These are phyloP conservation scores for Drosophila azteca DNA, from an alignment of 1,140 invertebrate species.

Conservation along the genomic window DNA sequence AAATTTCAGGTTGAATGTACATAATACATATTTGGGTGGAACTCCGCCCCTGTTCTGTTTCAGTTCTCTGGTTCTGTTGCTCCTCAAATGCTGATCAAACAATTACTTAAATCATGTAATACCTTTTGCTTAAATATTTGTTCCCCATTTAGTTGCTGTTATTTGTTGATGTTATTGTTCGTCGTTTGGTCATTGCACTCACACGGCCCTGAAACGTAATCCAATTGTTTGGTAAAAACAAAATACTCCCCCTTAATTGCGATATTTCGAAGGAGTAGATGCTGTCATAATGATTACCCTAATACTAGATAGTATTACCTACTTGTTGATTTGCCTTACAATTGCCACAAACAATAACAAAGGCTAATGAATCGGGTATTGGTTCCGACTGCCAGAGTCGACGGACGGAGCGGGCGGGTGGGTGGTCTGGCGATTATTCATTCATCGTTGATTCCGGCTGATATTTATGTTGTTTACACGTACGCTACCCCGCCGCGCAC, in stretches of 20 bases:
- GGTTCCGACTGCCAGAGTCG: conserved; percentile 4
- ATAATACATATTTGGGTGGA: background rate
- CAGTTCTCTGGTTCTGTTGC: conserved; percentile 15
- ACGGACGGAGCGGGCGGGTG: background rate
- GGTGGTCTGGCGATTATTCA: conserved; percentile 10
- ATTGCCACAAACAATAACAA: conserved; percentile 14
- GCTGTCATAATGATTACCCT: conserved; percentile 1
- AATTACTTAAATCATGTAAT: conserved; percentile 36
- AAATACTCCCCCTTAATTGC: background rate
- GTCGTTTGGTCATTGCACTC: conserved; percentile 42
- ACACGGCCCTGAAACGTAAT: conserved; percentile 27
- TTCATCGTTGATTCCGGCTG: conserved; percentile 18
- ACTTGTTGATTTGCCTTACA: conserved; percentile 20
- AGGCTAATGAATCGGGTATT: conserved; percentile 4
- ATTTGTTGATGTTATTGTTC: conserved; percentile 23
- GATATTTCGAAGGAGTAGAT: conserved; percentile 1
- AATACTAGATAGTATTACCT: conserved; percentile 11
- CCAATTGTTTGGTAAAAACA: conserved; percentile 5
- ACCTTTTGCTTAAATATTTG: conserved; percentile 46
- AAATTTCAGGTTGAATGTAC: too few species aligned
- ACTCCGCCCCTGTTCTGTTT: conserved; percentile 37
- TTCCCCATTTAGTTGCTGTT: conserved; percentile 12
- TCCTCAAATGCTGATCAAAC: conserved; percentile 16
- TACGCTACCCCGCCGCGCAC: background rate
- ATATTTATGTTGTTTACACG: conserved; percentile 22